Conservation (phyloP, 2,888 invertebrate genomes). For the Phyllotreta cruciferae region DNA sequence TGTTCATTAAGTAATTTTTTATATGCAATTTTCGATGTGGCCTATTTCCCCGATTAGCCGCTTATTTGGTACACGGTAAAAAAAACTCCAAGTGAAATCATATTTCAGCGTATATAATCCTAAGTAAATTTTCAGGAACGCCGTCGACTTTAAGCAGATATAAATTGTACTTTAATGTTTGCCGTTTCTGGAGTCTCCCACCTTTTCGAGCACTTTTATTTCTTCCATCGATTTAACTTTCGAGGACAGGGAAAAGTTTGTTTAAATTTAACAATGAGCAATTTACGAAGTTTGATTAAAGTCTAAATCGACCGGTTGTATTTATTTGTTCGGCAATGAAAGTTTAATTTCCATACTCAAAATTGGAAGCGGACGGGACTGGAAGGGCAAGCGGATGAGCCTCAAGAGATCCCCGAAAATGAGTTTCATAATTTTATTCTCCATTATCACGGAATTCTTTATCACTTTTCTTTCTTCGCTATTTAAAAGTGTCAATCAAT, state of each 20-base stretch:
- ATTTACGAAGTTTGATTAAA: conserved; percentile 58
- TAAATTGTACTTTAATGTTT: conserved; percentile 50
- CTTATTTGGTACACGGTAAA: conserved; percentile 19
- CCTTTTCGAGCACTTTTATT: conserved; percentile 47
- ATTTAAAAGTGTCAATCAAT: too few relatives aligned
- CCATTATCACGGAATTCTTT: too few relatives aligned
- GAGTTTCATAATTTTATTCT: conserved; percentile 18
- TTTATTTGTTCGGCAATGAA: conserved; percentile 40
- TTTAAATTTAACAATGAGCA: conserved; percentile 55
- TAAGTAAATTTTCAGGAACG: conserved; percentile 44
- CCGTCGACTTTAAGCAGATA: conserved; percentile 42
- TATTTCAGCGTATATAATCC: conserved; percentile 47
- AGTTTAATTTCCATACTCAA: conserved; percentile 37
- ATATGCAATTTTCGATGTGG: conserved; percentile 19
- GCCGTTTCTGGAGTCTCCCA: conserved; percentile 42
- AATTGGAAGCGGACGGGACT: conserved; percentile 23
- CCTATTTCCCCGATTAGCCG: too few relatives aligned
- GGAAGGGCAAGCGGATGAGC: not conserved
- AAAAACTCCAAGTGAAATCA: conserved; percentile 39
- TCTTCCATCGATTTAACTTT: conserved; percentile 53
- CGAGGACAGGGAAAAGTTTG: conserved; percentile 49
- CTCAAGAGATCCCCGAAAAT: conserved; percentile 6
- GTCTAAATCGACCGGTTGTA: conserved; percentile 45
- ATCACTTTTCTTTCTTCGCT: too few relatives aligned
- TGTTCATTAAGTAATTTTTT: too few relatives aligned